Conservation (phyloP, 1,140 invertebrate species). For the Drosophila ercepeae region DNA sequence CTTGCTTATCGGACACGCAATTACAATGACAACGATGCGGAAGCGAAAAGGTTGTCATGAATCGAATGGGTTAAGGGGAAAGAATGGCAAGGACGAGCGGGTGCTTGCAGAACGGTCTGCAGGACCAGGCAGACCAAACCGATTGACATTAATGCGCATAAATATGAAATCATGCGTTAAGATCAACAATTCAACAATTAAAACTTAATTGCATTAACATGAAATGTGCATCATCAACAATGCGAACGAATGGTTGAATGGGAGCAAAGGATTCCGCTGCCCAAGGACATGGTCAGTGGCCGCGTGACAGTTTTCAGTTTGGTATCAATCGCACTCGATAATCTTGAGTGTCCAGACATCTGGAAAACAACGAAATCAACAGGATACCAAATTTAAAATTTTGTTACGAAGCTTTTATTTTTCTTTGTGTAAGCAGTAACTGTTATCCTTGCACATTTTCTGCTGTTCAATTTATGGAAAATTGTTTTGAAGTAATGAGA, state of each 20-base stretch:
- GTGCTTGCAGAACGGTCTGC: slow-evolving; percentile 6
- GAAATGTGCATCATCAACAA: slow-evolving; percentile 81
- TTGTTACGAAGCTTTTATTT: background rate
- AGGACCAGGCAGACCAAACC: slow-evolving; percentile 17
- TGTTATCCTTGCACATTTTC: slow-evolving; percentile 27
- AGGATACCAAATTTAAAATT: too few species aligned
- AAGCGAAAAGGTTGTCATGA: slow-evolving; percentile 25
- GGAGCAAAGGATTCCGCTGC: slow-evolving; percentile 16
- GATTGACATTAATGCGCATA: slow-evolving; percentile 80
- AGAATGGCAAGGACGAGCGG: background rate
- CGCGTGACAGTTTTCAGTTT: slow-evolving; percentile 35
- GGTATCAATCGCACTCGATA: slow-evolving; percentile 19
- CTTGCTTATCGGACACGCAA: slow-evolving; percentile 75
- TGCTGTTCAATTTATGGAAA: slow-evolving; percentile 74
- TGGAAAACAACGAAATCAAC: slow-evolving; percentile 6
- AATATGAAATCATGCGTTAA: slow-evolving; percentile 83
- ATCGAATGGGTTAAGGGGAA: slow-evolving; percentile 14
- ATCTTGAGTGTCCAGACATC: slow-evolving; percentile 13
- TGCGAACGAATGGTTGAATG: slow-evolving; percentile 38
- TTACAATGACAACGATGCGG: slow-evolving; percentile 71
- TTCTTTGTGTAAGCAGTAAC: background rate
- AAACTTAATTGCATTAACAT: slow-evolving; percentile 83
- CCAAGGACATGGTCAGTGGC: slow-evolving; percentile 26
- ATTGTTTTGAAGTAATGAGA: slow-evolving; percentile 78
- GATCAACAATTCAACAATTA: slow-evolving; percentile 83